phyloP scores from a whole-genome alignment of 1,140 invertebrate species.

The Neelides sp. region DNA sequence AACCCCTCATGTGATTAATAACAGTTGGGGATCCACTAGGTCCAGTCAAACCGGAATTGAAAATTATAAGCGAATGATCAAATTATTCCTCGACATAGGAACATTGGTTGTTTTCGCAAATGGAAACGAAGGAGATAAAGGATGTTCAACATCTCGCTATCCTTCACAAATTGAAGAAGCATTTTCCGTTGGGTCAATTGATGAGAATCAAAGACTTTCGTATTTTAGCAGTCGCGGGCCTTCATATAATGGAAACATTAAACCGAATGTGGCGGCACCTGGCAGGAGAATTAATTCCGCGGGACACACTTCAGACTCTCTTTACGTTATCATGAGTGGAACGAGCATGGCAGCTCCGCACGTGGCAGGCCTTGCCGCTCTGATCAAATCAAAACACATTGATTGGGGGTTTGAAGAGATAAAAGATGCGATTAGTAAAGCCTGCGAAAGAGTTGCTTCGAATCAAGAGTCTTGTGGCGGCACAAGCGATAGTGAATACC shows the following conservation, averaged over 20 bases:
- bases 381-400: background rate
- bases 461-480: too few relatives aligned
- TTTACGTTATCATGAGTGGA: background rate
- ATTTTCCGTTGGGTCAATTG: slow-evolving; percentile 20
- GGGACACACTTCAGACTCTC: background rate
- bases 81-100: too few relatives aligned
- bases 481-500: background rate
- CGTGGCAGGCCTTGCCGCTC: background rate
- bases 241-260: background rate
- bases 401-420: background rate
- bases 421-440: background rate
- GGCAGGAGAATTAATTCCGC: background rate
- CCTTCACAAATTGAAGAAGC: too few relatives aligned
- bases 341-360: slow-evolving; percentile 5
- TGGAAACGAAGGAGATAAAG: too few relatives aligned
- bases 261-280: slow-evolving; percentile 7
- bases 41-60: too few relatives aligned
- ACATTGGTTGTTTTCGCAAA: too few relatives aligned
- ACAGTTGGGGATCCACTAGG: too few relatives aligned
- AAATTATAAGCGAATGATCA: too few relatives aligned
- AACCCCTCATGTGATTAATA: too few relatives aligned
- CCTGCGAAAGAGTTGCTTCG: too few relatives aligned
- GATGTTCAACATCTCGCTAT: too few relatives aligned
- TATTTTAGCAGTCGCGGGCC: slow-evolving; percentile 10
- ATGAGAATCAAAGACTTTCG: slow-evolving; percentile 9